Evolutionary conservation across 2,888 invertebrate genomes (phyloP), one percentile per base, ranked within the genome.

Genomic region (Desoria tigrina): DNA sequence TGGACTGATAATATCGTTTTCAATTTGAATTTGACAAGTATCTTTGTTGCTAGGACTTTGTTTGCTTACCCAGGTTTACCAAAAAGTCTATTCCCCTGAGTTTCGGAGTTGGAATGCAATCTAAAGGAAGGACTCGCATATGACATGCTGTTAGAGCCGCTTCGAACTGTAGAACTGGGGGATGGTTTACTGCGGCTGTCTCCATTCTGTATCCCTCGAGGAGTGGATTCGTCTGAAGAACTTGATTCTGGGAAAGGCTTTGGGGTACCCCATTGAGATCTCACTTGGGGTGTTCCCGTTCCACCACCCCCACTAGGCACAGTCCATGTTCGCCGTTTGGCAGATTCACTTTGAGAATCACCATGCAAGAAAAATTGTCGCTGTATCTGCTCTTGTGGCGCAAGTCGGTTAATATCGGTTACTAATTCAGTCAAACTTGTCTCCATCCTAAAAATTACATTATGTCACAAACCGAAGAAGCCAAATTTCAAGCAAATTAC

Each of bases 371-470:
- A 77, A 63, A 76, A 76, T 56, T 76, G 76, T 50, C 70, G 66
- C 79, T 86, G 88, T 77, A 89, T 87, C 81, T 88, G 88, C 80
- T 85, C 87, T 79, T 90, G 90, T 79, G 93, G 72, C 68, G 92
- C 88, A 75, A 96, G 84, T 77, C 92, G 86, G 82, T 93, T 91
- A 79, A 96, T 94, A 82, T 96, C 95, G 74, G 89, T 89, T 83
- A 95, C 94, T 78, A 96, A 89, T 83, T 95, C 94, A 80, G 90
- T 90, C 79, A 96, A 87, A 84, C 91, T 94, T 83, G 87, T 88
- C 84, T 94, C 94, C 88, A 95, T 92, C 84, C 90, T 90, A 81
- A 65, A 63, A 63, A 45, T 57, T 39, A 55, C 64, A 65, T 66
- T 76, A 69, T 56, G 39, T n/a, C 28, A 39, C 14, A 14, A 39